These are phyloP conservation scores for Muscicapa comitata DNA, from an alignment of 2,797 vertebrate species.

Conservation along the genomic window DNA sequence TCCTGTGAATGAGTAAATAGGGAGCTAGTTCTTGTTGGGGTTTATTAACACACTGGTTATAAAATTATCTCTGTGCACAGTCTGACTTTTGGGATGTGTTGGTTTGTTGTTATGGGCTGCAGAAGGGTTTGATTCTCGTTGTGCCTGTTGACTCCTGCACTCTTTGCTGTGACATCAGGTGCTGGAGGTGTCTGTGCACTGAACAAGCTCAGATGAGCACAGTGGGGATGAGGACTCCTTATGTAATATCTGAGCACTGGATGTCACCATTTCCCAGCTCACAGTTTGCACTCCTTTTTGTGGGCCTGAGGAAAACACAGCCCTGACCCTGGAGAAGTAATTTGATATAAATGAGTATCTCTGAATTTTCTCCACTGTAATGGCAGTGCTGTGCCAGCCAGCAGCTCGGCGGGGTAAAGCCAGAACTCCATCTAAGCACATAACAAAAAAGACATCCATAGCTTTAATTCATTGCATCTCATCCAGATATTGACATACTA, in stretches of 20 bases:
- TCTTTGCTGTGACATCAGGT: rapidly evolving
- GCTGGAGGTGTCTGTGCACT: rapidly evolving
- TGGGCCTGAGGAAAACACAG: neutral
- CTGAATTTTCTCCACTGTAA: neutral
- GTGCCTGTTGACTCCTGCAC: neutral
- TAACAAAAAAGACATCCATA: neutral
- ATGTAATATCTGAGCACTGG: neutral
- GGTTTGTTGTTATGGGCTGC: neutral
- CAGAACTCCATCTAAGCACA: rapidly evolving
- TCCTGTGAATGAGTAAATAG: neutral
- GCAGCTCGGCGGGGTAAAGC: neutral
- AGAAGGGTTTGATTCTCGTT: neutral
- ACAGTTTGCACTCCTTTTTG: neutral
- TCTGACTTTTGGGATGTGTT: neutral
- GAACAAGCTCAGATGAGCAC: rapidly evolving
- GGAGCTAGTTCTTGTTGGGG: neutral
- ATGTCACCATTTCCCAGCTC: conserved; percentile 17
- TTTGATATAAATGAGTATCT: neutral
- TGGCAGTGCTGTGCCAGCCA: neutral
- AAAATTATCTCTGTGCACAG: neutral
- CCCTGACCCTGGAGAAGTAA: neutral
- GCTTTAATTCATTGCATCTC: neutral
- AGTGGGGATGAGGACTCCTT: neutral
- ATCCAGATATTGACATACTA: neutral
- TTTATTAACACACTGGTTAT: neutral